A percentile compares a stretch with the other conserved stretches of the same genome.
Evolutionary conservation across 2,888 invertebrate species (phyloP).

Genomic region (Conchocele bisecta): DNA sequence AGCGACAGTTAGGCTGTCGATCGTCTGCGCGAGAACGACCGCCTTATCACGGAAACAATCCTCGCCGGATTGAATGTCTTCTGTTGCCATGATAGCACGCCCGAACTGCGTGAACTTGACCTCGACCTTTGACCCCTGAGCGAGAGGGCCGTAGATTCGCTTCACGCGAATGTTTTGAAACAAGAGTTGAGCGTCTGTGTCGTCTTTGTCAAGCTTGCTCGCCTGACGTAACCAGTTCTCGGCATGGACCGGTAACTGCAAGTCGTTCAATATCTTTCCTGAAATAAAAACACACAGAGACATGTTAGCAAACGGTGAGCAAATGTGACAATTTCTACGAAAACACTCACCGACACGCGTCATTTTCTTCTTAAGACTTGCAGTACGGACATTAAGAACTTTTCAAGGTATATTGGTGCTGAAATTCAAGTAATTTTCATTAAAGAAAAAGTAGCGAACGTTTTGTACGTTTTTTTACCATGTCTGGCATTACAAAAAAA

Average conservation of each 20-base stretch:
- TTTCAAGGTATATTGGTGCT: too few species aligned
- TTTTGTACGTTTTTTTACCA: too few species aligned
- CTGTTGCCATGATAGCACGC: slow-evolving; percentile 56
- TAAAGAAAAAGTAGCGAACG: too few species aligned
- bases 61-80: slow-evolving; percentile 51
- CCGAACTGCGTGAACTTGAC: slow-evolving; percentile 62
- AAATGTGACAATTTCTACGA: too few species aligned
- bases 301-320: too few species aligned
- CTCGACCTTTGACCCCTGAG: slow-evolving; percentile 53
- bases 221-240: slow-evolving; percentile 66
- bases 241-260: slow-evolving; percentile 63
- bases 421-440: too few species aligned
- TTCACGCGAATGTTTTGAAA: slow-evolving; percentile 67
- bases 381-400: too few species aligned
- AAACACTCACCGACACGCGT: too few species aligned
- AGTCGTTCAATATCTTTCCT: slow-evolving; percentile 60
- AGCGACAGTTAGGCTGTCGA: slow-evolving; percentile 56
- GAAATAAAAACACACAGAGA: too few species aligned
- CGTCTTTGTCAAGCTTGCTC: slow-evolving; percentile 47
- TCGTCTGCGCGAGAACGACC: slow-evolving; percentile 65
- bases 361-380: too few species aligned
- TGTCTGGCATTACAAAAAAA: too few species aligned
- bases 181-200: slow-evolving; percentile 55
- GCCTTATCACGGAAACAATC: slow-evolving; percentile 66
- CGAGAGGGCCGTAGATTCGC: slow-evolving; percentile 62